Evolutionary conservation across 1,140 invertebrate species (phyloP), one percentile per base, ranked within the genome.

Genomic region (Zeugodacus cucurbitae): DNA sequence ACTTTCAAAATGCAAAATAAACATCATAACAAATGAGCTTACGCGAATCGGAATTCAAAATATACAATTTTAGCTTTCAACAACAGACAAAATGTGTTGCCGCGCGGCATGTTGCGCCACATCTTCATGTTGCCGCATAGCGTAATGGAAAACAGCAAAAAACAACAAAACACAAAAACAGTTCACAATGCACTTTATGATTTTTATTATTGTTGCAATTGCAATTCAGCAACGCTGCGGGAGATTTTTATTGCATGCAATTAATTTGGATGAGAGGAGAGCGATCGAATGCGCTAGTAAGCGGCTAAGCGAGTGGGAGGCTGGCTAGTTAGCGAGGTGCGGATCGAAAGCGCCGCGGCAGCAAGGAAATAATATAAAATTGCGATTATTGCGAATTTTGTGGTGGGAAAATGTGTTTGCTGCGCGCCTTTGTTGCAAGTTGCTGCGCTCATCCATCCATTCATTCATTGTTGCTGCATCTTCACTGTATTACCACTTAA

Each of bases 211-310:
- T 82, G 74, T 48, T 41, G 74, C 74, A 82, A 82, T 82, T 82
- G 74, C 26, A 82, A 82, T 82, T 48, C 74, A 48, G 87, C 29
- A 64, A 44, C 87, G 26, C 87, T 59, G 87, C 59, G 58, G 87
- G 87, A 62, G 58, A 70, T 87, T 87, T 87, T 87, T 87, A 87
- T 87, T 87, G 87, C 87, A 67, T 67, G 34, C 87, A 67, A 87
- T 87, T 87, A 87, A 87, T 87, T 87, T 87, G 29, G 20, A 34
- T 58, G 34, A 32, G 48, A 86, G 26, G 82, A 22, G 74, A n/a
- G 74, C 17, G 37, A 22, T 34, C 17, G 37, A 54, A 41, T 41
- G 41, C 7, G 34, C 34, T 14, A 3, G 67, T 22, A 82, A 32
- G 4, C 22, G 34, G 6, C 22, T 3, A 74, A 44, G 20, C 26